Percentiles rank a stretch among this genome's conserved stretches.
Conservation (phyloP, 2,888 invertebrate species). For the Andrena marginata region DNA sequence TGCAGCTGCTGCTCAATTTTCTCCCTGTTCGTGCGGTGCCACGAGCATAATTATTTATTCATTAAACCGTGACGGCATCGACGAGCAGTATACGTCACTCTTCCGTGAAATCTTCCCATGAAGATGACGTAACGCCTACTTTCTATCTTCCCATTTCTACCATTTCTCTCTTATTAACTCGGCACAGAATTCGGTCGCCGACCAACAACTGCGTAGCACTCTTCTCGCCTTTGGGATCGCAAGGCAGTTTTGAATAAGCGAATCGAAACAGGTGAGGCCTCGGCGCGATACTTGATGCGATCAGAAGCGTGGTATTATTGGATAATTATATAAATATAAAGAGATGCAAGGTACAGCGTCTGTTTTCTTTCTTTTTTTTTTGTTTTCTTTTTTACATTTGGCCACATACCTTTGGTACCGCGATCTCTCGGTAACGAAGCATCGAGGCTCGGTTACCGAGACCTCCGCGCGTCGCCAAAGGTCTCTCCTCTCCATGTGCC, state of each 20-base stretch:
- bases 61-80: slow-evolving; percentile 56
- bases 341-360: slow-evolving; percentile 41
- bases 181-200: slow-evolving; percentile 16
- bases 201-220: slow-evolving; percentile 65
- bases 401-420: slow-evolving; percentile 49
- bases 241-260: slow-evolving; percentile 59
- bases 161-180: neutral
- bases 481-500: slow-evolving; percentile 67
- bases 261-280: slow-evolving; percentile 57
- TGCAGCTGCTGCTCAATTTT: slow-evolving; percentile 65
- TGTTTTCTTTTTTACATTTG: slow-evolving; percentile 11
- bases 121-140: neutral
- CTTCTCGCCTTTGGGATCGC: slow-evolving; percentile 64
- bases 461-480: slow-evolving; percentile 58
- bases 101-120: slow-evolving; percentile 3
- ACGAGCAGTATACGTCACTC: slow-evolving; percentile 45
- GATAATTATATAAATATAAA: slow-evolving; percentile 33
- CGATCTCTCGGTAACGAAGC: slow-evolving; percentile 39
- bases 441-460: slow-evolving; percentile 36
- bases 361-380: neutral
- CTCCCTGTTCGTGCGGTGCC: slow-evolving; percentile 57
- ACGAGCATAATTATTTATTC: slow-evolving; percentile 59
- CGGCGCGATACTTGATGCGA: slow-evolving; percentile 59
- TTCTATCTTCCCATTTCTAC: neutral
- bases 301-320: slow-evolving; percentile 57